Base-by-base conservation (phyloP, 2,888 invertebrate genomes). In the Eilema sororculum region DNA sequence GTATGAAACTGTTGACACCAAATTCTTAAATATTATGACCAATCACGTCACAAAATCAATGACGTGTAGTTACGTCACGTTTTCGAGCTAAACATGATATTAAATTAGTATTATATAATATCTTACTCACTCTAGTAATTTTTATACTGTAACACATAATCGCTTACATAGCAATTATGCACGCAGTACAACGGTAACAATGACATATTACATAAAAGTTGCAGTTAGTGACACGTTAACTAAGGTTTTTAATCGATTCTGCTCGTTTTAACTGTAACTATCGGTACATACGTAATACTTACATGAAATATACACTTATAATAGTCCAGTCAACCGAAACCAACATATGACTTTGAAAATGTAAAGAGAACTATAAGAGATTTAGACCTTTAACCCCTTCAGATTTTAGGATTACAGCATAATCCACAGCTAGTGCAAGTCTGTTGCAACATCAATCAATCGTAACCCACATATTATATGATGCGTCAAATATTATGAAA, bases 81-180 rank as follows among this genome's bases (percentile, higher is more conserved):
- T 46, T n/a, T 2, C 20, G 20, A 46, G 20, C 46, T n/a, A n/a
- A n/a, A n/a, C n/a, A n/a, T n/a, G n/a, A n/a, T n/a, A n/a, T n/a
- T n/a, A n/a, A n/a, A n/a, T n/a, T n/a, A 62, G 10, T 24, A 41
- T 24, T 62, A 4, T 16, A 16, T 62, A 41, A 62, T 24, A 13
- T 62, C 62, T 16, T 62, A 62, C 20, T 41, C 41, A n/a, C 8
- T 41, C 9, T 20, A 62, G 3, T 62, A 24, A 41, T 41, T 41
- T 16, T 37, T 24, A 62, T 24, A 62, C 24, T 62, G 22, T 16
- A 37, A 37, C 33, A 61, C 13, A 62, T 25, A 62, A 64, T 64
- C 22, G 52, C 41, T 64, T 64, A 52, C 6, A 30, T 30, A 25
- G n/a, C 28, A 20, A 52, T 64, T 64, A 52, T 64, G 64, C 28